Percentiles rank a stretch among this genome's conserved stretches.
These are phyloP conservation scores for Pandemis heparana DNA, from an alignment of 2,888 invertebrate species.

Conservation along the genomic window DNA sequence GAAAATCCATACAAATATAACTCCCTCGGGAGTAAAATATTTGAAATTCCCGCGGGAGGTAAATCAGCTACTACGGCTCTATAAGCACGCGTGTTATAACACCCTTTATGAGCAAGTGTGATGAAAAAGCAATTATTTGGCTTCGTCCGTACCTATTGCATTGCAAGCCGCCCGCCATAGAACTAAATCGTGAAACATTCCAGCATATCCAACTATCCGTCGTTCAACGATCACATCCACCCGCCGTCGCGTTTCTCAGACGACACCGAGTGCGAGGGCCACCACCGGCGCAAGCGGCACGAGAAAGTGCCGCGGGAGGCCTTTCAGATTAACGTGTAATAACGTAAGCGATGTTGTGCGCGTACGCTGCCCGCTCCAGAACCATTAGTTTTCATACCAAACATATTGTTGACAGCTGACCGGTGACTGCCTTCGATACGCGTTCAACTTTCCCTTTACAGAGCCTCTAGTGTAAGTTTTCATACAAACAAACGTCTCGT, in stretches of 20 bases:
- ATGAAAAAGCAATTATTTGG: not conserved
- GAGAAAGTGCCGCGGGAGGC: constrained; percentile 88
- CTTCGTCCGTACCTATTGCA: not conserved
- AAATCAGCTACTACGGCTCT: too few species aligned
- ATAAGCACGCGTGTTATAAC: too few species aligned
- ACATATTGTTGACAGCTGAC: not conserved
- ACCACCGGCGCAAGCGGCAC: constrained; percentile 78
- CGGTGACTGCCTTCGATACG: too few species aligned
- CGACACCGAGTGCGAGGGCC: constrained; percentile 87
- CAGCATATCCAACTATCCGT: constrained; percentile 92
- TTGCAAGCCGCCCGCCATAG: constrained; percentile 35
- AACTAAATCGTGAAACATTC: constrained; percentile 51
- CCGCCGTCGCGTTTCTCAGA: constrained; percentile 95
- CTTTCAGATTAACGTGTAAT: constrained; percentile 92
- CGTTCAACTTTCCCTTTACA: too few species aligned
- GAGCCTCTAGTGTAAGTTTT: too few species aligned
- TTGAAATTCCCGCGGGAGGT: too few species aligned
- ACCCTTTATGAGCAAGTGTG: too few species aligned
- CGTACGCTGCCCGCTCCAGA: constrained; percentile 28
- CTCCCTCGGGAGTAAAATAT: too few species aligned
- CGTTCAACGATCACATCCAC: constrained; percentile 93
- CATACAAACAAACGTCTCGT: too few species aligned
- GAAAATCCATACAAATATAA: too few species aligned
- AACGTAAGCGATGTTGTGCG: constrained; percentile 44
- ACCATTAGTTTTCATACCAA: not conserved